These are phyloP conservation scores for Pseudomugil tenellus DNA, from an alignment of 2,797 vertebrate species.

Conservation along the genomic window DNA sequence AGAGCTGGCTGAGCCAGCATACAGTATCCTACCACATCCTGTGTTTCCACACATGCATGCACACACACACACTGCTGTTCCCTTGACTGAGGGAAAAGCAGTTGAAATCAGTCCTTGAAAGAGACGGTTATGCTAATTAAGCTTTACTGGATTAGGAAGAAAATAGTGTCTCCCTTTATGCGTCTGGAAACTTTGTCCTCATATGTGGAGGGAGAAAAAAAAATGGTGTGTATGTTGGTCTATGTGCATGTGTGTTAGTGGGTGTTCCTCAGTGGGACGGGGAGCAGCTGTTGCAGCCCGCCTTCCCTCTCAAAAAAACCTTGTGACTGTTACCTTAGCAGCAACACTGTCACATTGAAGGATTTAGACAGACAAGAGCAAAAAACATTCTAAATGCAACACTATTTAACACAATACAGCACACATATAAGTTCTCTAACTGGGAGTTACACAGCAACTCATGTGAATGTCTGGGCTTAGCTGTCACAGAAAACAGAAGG, in stretches of 20 bases:
- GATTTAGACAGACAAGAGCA: constrained; percentile 48
- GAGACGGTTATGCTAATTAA: constrained; percentile 66
- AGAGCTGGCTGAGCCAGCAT: constrained; percentile 75
- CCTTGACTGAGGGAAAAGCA: constrained; percentile 57
- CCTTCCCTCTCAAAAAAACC: constrained; percentile 32
- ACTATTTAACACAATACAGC: constrained; percentile 8
- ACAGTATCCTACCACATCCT: constrained; percentile 81
- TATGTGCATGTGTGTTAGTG: constrained; percentile 42
- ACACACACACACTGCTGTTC: constrained; percentile 49
- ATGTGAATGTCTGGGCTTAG: constrained; percentile 24
- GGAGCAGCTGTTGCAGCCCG: constrained; percentile 64
- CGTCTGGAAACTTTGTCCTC: constrained; percentile 59
- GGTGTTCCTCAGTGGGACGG: constrained; percentile 50
- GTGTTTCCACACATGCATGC: constrained; percentile 60
- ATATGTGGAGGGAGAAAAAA: constrained; percentile 21
- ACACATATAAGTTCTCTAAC: constrained; percentile 7
- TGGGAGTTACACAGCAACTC: constrained; percentile 12
- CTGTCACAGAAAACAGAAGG: constrained; percentile 41
- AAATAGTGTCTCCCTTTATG: constrained; percentile 54
- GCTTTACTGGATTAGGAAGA: constrained; percentile 66
- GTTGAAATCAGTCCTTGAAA: constrained; percentile 64
- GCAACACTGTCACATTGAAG: constrained; percentile 38
- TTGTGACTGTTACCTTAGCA: constrained; percentile 47
- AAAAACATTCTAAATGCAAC: constrained; percentile 18
- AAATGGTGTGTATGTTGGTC: constrained; percentile 11